Evolutionary conservation across 2,797 vertebrate genomes (phyloP), one percentile per base, ranked within the genome.

Genomic region (Alcedo atthis): DNA sequence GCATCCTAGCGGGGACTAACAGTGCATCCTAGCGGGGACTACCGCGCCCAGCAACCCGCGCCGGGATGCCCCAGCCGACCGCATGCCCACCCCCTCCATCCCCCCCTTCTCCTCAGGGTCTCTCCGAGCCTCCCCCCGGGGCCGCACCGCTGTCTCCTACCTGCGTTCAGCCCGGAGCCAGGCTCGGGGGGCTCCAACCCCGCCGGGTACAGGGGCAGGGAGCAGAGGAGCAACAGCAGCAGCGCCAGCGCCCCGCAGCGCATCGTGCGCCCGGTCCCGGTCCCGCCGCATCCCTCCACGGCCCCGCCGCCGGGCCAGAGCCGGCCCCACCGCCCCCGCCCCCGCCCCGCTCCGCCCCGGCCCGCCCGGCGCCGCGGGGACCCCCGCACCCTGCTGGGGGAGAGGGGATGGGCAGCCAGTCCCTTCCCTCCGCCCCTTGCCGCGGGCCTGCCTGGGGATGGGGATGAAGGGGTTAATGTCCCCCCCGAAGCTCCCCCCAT

Each of bases 141-240:
- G 16, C 48, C 35, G 45, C 9, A 48, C 7, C 59, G 19, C 11
- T 13, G 13, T 32, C 26, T 25, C 81, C 26, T 90, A 93, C 92
- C 94, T 80, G 87, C 9, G 8, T 25, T 48, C 77, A 82, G 35
- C 76, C 84, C 94, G 25, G 92, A 95, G 32, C 90, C 92, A 63
- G 30, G 64, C 66, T 93, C 89, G 67, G 67, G 55, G 30, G 19
- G 45, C 26, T 68, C 71, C 91, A 24, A 69, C 69, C n/a, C 88
- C 49, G 6, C 20, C 10, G 48, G 55, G 32, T 73, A 37, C 15
- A 80, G 69, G 28, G 25, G 28, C n/a, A 90, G 73, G 10, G 61
- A 21, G 35, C 79, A 85, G 42, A 59, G 67, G 35, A 37, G 35
- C 35, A 37, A 37, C 80, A 69, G 57, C 54, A 8, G n/a, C 57